These are phyloP conservation scores for Drosophila littoralis DNA, from an alignment of 1,140 invertebrate species.

Conservation along the genomic window DNA sequence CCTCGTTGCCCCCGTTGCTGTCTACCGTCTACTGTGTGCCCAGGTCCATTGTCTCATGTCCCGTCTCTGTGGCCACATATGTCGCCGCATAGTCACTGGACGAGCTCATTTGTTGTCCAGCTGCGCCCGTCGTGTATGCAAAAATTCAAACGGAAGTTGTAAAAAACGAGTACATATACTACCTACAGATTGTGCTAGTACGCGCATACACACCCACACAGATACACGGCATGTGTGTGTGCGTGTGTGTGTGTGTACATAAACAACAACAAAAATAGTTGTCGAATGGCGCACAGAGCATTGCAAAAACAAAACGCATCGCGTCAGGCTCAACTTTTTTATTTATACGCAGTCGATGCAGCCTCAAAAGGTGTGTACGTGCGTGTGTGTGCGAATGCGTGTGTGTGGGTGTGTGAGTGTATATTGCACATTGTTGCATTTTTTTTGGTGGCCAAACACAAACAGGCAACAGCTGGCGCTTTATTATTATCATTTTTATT, in stretches of 20 bases:
- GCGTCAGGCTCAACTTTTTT: conserved; percentile 53
- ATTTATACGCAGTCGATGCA: conserved; percentile 47
- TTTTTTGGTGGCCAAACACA: conserved; percentile 77
- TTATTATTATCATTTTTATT: conserved; percentile 59
- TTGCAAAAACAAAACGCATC: conserved; percentile 54
- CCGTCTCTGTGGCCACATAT: conserved; percentile 73
- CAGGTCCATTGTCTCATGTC: conserved; percentile 22
- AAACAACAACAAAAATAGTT: conserved; percentile 50
- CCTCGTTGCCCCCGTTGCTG: not conserved
- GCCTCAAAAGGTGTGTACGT: conserved; percentile 26
- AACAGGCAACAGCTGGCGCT: conserved; percentile 66
- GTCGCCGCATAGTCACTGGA: conserved; percentile 73
- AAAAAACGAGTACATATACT: conserved; percentile 65
- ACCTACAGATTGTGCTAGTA: conserved; percentile 39
- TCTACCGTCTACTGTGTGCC: conserved; percentile 9
- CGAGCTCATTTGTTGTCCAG: conserved; percentile 65
- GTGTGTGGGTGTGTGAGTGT: not conserved
- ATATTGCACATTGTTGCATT: conserved; percentile 67
- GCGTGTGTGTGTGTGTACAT: conserved; percentile 19
- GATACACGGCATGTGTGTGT: conserved; percentile 2
- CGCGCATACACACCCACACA: conserved; percentile 5
- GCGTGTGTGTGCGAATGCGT: conserved; percentile 16
- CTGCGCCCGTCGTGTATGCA: conserved; percentile 47
- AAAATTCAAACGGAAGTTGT: conserved; percentile 73
- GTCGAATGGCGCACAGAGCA: conserved; percentile 29